Evolutionary conservation across 2,113 vertebrate species (phyloP), one percentile per base, ranked within the genome.

Genomic region (Tachysurus fulvidraco): DNA sequence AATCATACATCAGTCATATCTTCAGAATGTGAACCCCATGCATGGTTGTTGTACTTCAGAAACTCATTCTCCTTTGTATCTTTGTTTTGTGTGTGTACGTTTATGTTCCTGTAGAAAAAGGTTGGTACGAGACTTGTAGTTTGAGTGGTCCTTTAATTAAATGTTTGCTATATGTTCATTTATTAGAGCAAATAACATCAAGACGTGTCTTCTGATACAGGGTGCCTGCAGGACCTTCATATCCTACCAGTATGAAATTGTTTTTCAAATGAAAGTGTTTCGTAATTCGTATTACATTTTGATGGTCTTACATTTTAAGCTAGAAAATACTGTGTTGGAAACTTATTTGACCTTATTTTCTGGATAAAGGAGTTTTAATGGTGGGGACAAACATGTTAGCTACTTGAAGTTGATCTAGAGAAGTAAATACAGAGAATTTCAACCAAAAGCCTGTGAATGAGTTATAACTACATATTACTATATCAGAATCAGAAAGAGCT

Each of bases 51-150:
- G 62, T 74, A n/a, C 41, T 50, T 76, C 44, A 57, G 71, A 2
- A 36, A 77, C 76, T 88, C 76, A 90, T 69, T 88, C 16, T 85
- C 21, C 54, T 84, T 71, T 88, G 52, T 89, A 73, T 91, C 78
- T 89, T 69, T 91, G 88, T 88, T 74, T 64, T 89, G 54, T 91
- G 62, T 88, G 76, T 85, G 64, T 88, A 60, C 88, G 69, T 57
- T 30, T 86, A 77, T 91, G 83, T 88, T 89, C 64, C 65, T 81
- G 65, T 89, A 91, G 90, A 91, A 91, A 73, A 91, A 91, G 88
- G 90, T 91, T 79, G 88, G 90, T 91, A 89, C 21, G 74, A 59
- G 36, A 57, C 67, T 71, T 89, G 60, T 84, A 65, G 69, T 83
- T 85, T 89, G 85, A 60, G 74, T 85, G 21, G 41, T 81, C 21